Percentiles rank a stretch among this genome's conserved stretches.
These are phyloP conservation scores for Isoperla grammatica DNA, from an alignment of 2,888 invertebrate genomes.

Conservation along the genomic window DNA sequence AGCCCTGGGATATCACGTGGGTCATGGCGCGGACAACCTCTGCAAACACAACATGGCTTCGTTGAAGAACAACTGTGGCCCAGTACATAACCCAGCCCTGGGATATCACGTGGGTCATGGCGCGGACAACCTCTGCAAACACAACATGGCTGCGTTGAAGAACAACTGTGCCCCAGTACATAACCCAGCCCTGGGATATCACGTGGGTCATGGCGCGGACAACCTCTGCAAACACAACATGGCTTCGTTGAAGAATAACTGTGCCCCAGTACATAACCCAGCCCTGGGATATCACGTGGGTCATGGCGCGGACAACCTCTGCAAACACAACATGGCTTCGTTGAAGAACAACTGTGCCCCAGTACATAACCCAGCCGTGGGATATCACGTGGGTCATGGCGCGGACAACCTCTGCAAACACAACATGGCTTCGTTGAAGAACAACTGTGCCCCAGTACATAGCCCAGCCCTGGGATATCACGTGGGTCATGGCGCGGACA, in stretches of 20 bases:
- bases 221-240: slow-evolving; percentile 70
- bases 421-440: no score
- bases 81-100: slow-evolving; percentile 98
- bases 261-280: slow-evolving; percentile 99
- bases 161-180: slow-evolving; percentile 99
- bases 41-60: no score
- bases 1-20: slow-evolving; percentile 89
- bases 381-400: slow-evolving; percentile 94
- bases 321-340: no score
- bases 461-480: slow-evolving; percentile 92
- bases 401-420: slow-evolving; percentile 82
- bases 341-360: no score
- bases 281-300: slow-evolving; percentile 89
- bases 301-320: slow-evolving; percentile 94
- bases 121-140: slow-evolving; percentile 79
- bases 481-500: slow-evolving; percentile 91
- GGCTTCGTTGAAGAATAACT: no score
- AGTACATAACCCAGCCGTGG: slow-evolving; percentile 96
- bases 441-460: slow-evolving; percentile 99
- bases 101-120: slow-evolving; percentile 91
- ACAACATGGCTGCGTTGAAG: no score
- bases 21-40: slow-evolving; percentile 93
- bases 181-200: slow-evolving; percentile 91
- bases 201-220: slow-evolving; percentile 94
- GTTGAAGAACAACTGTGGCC: no score